These are phyloP conservation scores for Rotaria socialis DNA, from an alignment of 2,888 invertebrate species.

Conservation along the genomic window DNA sequence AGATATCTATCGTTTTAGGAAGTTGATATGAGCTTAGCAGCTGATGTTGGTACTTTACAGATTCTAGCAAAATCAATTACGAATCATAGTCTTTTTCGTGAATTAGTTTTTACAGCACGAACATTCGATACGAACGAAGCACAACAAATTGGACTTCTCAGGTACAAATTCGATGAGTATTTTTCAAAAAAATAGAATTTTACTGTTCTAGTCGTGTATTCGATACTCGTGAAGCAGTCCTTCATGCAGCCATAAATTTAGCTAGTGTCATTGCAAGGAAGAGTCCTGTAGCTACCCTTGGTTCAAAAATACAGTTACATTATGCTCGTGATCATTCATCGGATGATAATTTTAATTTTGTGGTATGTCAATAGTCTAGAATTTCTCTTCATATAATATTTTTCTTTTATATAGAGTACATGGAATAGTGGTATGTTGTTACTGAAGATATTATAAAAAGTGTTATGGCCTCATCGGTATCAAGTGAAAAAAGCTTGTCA, in stretches of 20 bases:
- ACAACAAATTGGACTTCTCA: constrained; percentile 73
- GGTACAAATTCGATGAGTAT: constrained; percentile 51
- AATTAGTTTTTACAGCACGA: constrained; percentile 79
- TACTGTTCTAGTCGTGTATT: background rate
- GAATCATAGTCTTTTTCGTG: constrained; percentile 77
- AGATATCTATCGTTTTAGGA: background rate
- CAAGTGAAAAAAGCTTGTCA: background rate
- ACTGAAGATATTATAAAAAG: constrained; percentile 76
- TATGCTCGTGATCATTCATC: constrained; percentile 82
- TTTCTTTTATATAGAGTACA: constrained; percentile 64
- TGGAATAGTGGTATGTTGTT: constrained; percentile 81
- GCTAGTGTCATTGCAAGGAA: constrained; percentile 70
- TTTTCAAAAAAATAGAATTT: no score
- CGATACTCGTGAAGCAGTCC: constrained; percentile 62
- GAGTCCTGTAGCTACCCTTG: constrained; percentile 90
- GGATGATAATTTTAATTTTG: constrained; percentile 81
- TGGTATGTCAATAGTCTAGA: constrained; percentile 67
- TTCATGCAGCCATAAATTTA: constrained; percentile 68
- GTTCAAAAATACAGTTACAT: constrained; percentile 75
- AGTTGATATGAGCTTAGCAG: constrained; percentile 63
- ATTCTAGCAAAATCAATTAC: constrained; percentile 83
- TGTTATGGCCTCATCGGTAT: constrained; percentile 65
- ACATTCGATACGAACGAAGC: constrained; percentile 78
- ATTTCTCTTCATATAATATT: constrained; percentile 48
- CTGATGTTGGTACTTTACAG: constrained; percentile 89